These are phyloP conservation scores for Chrysemys picta DNA, from an alignment of 2,113 vertebrate genomes.

Conservation along the genomic window DNA sequence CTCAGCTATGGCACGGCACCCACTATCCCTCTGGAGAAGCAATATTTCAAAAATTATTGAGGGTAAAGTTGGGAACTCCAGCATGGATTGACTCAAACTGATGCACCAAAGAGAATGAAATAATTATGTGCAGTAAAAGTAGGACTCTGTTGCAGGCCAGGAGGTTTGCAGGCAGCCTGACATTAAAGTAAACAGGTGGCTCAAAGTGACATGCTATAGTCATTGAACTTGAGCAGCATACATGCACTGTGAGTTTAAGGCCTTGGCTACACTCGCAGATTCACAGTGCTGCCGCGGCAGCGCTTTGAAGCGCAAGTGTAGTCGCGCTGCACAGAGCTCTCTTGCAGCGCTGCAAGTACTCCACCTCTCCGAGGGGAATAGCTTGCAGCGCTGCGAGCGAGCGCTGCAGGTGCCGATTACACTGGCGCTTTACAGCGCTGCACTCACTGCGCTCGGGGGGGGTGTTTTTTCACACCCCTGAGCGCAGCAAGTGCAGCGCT, in stretches of 20 bases:
- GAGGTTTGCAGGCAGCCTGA: neutral
- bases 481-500: no score
- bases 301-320: no score
- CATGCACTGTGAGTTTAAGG: neutral
- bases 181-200: neutral
- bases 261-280: no score
- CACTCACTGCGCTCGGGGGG: no score
- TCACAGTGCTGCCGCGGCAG: no score
- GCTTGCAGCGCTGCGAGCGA: no score
- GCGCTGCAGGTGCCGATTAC: no score
- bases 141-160: neutral
- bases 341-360: no score
- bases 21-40: neutral
- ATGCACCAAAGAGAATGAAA: neutral
- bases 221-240: neutral
- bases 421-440: no score
- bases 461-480: no score
- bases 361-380: no score
- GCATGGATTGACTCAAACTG: neutral
- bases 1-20: neutral
- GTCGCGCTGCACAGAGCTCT: no score
- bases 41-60: neutral
- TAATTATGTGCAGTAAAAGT: neutral
- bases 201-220: neutral
- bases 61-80: neutral